phyloP scores from a whole-genome alignment of 2,113 vertebrate genomes.

The Catharus minimus region DNA sequence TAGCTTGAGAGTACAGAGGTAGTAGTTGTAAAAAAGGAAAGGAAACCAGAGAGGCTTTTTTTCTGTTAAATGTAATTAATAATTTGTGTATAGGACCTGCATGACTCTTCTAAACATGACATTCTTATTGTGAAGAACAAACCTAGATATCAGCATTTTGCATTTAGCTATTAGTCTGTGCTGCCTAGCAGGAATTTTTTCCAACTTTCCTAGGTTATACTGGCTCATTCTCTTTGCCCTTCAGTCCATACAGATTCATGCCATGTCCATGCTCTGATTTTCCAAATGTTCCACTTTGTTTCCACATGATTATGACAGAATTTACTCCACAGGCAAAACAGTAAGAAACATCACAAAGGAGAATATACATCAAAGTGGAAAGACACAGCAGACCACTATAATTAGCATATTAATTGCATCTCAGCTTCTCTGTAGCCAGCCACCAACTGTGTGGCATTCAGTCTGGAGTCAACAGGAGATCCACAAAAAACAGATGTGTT shows the following conservation, averaged over 20 bases:
- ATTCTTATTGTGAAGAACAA: background rate
- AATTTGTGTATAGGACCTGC: accelerated
- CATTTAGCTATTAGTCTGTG: background rate
- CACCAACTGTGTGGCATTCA: background rate
- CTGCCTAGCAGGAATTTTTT: background rate
- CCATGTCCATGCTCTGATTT: background rate
- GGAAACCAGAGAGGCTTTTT: background rate
- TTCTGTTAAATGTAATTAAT: background rate
- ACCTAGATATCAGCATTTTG: background rate
- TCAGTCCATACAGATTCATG: background rate
- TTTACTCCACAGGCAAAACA: background rate
- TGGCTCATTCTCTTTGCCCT: background rate
- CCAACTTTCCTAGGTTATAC: background rate
- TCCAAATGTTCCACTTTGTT: background rate
- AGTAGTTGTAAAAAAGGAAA: background rate
- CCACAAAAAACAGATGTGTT: background rate
- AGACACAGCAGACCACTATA: background rate
- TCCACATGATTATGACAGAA: conserved; percentile 16
- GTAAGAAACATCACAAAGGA: background rate
- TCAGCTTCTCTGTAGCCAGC: background rate
- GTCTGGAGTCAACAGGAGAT: background rate
- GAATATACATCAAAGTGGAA: conserved; percentile 22
- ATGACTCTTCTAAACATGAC: background rate
- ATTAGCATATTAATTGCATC: background rate
- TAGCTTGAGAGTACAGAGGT: background rate